Conservation (phyloP, 2,888 invertebrate genomes). For the Holacanthella duospinosa region DNA sequence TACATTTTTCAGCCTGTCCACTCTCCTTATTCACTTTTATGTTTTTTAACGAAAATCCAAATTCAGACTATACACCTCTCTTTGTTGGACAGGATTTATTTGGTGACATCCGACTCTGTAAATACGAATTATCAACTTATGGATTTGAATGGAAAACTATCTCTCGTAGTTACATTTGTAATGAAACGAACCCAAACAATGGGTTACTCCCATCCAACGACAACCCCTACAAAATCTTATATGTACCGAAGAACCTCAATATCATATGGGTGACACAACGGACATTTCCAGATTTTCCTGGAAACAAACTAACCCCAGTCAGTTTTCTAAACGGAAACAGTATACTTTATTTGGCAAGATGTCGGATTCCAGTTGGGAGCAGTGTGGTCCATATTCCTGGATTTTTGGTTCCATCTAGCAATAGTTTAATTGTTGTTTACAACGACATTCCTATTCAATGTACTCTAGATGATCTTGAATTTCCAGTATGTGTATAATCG, state of each 20-base stretch:
- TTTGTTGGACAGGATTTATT: not conserved
- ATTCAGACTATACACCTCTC: not conserved
- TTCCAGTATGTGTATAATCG: not conserved
- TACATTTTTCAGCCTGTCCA: too few relatives aligned
- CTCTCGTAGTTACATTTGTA: too few relatives aligned
- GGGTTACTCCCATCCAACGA: too few relatives aligned
- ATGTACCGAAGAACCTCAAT: not conserved
- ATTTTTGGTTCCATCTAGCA: not conserved
- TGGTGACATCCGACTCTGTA: not conserved
- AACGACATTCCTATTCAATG: not conserved
- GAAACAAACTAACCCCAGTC: not conserved
- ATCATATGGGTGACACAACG: not conserved
- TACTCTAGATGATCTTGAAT: not conserved
- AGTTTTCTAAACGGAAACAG: not conserved
- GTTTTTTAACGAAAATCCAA: too few relatives aligned
- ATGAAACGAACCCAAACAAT: too few relatives aligned
- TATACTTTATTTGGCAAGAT: not conserved
- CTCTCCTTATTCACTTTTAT: too few relatives aligned
- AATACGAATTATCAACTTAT: not conserved
- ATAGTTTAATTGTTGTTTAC: not conserved
- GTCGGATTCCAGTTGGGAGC: not conserved
- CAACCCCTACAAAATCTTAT: not conserved
- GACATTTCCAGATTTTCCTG: not conserved
- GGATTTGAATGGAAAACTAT: not conserved
- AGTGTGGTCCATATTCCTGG: not conserved